Conservation (phyloP, 2,113 vertebrate species). For the Tangachromis dhanisi region DNA sequence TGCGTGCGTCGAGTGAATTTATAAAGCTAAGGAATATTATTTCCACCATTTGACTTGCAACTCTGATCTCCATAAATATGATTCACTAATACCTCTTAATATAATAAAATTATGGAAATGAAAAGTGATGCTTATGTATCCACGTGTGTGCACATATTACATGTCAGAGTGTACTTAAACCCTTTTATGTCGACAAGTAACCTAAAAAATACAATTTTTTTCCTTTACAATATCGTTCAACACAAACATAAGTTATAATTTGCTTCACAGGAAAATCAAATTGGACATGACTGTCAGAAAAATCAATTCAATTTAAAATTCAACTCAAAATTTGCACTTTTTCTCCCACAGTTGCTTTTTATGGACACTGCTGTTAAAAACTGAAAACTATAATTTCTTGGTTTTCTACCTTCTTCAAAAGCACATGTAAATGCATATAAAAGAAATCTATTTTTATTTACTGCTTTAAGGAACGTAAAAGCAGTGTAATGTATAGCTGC, state of each 20-base stretch:
- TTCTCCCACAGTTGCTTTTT: neutral
- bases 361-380: conserved; percentile 21
- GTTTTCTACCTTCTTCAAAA: conserved; percentile 40
- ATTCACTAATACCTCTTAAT: conserved; percentile 44
- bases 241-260: conserved; percentile 1
- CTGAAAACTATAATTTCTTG: conserved; percentile 39
- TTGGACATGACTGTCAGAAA: conserved; percentile 43
- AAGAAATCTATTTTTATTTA: conserved; percentile 61
- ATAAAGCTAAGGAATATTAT: conserved; percentile 66
- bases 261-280: conserved; percentile 14
- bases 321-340: conserved; percentile 19
- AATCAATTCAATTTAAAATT: neutral
- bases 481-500: conserved; percentile 37
- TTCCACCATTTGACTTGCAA: conserved; percentile 59
- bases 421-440: conserved; percentile 36
- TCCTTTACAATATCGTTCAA: neutral
- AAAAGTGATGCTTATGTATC: neutral
- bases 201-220: neutral
- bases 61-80: conserved; percentile 62
- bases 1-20: conserved; percentile 64
- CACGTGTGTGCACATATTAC: neutral
- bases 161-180: neutral
- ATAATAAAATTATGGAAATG: neutral
- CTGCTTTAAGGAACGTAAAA: conserved; percentile 46
- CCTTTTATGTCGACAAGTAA: neutral